phyloP scores from a whole-genome alignment of 2,888 invertebrate species.

The Punctoribates punctum region DNA sequence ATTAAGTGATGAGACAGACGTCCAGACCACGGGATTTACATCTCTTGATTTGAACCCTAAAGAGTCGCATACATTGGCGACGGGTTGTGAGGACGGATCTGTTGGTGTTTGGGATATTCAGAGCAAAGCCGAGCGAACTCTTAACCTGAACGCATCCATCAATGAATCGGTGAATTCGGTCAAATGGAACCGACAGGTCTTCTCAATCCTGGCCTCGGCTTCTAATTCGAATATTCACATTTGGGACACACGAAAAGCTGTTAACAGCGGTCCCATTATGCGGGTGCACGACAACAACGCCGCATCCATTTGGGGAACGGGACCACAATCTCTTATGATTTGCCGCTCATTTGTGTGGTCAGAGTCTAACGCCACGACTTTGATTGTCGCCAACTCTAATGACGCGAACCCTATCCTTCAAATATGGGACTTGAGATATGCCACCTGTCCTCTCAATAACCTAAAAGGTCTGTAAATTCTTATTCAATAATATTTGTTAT shows the following conservation, averaged over 20 bases:
- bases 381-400: slow-evolving; percentile 32
- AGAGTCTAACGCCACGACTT: neutral
- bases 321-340: slow-evolving; percentile 14
- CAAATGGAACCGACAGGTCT: slow-evolving; percentile 34
- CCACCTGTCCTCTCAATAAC: slow-evolving; percentile 28
- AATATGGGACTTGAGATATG: slow-evolving; percentile 32
- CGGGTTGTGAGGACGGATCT: slow-evolving; percentile 17
- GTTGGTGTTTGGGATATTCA: slow-evolving; percentile 30
- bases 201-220: neutral
- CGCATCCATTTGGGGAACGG: slow-evolving; percentile 1
- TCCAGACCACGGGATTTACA: neutral
- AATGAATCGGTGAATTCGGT: slow-evolving; percentile 14
- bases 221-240: slow-evolving; percentile 31
- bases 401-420: slow-evolving; percentile 32
- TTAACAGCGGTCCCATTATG: slow-evolving; percentile 31
- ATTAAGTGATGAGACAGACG: neutral
- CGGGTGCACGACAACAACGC: slow-evolving; percentile 26
- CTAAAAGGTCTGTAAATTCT: neutral
- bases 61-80: slow-evolving; percentile 3
- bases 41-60: slow-evolving; percentile 16
- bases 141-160: neutral
- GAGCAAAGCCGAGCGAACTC: slow-evolving; percentile 12
- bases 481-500: no score
- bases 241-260: slow-evolving; percentile 27
- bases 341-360: slow-evolving; percentile 13